Evolutionary conservation across 2,888 invertebrate species (phyloP), one percentile per base, ranked within the genome.

Genomic region (Thera obeliscata): DNA sequence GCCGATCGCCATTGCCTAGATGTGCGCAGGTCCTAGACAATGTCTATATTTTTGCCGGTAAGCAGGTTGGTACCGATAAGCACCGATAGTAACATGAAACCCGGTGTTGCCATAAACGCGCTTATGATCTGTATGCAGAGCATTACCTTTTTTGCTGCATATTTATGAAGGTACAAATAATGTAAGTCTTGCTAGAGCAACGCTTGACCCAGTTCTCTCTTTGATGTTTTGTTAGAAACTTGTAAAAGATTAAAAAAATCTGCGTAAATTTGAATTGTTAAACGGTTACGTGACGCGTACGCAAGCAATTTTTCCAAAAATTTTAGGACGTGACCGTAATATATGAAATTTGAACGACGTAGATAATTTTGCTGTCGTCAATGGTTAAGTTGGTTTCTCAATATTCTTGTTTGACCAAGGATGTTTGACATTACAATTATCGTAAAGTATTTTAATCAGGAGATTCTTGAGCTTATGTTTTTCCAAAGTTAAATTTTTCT

Each of bases 201-300:
- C 49, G 61, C 59, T 64, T 61, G 72, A 63, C 66, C 67, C 52
- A 49, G 33, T 66, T 68, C 43, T 52, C 57, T 58, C 64, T 46
- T 49, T 64, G 43, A 59, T 43, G 43, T 52, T 57, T 52, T 66
- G 52, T 67, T 61, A 52, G 52, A 52, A 52, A 52, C 8, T 52
- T 52, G 52, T 52, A 33, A 52, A 8, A 7, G 2, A 22, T 50
- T 9, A 1, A 33, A 8, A 52, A 33, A 8, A 52, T 22, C 7
- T 33, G 33, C 22, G 8, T 52, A 52, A 33, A 52, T 52, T 8
- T 33, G 33, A 52, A 33, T 52, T 33, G 33, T 33, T 33, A 3
- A 33, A 52, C 2, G 7, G 22, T 50, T 33, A 33, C 52, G 52
- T 22, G 22, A 52, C 33, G 50, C 4, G 22, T 22, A 12, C 50